Evolutionary conservation across 2,888 invertebrate genomes (phyloP).

Genomic region (Rhagophthalmus giganteus): DNA sequence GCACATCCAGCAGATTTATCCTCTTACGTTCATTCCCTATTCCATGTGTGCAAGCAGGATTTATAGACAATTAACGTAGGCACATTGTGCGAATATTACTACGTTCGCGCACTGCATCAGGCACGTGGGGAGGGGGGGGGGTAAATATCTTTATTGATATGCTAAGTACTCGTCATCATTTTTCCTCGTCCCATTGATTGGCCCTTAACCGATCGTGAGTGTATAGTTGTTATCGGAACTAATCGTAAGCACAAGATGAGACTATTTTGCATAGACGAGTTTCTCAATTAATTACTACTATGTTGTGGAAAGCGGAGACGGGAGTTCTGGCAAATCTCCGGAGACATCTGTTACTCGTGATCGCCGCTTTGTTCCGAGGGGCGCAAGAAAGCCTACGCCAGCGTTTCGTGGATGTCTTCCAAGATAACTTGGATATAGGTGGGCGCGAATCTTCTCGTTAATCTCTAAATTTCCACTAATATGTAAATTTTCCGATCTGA

Average conservation of each 20-base stretch:
- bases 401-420: conserved; percentile 20
- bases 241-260: conserved; percentile 20
- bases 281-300: conserved; percentile 35
- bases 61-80: conserved; percentile 40
- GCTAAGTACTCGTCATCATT: not conserved
- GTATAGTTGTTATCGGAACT: conserved; percentile 31
- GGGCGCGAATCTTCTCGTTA: conserved; percentile 15
- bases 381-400: conserved; percentile 20
- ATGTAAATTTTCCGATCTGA: not conserved
- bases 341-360: conserved; percentile 39
- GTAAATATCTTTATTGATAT: not conserved
- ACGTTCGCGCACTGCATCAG: conserved; percentile 8
- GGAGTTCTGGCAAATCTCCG: conserved; percentile 34
- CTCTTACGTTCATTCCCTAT: conserved; percentile 19
- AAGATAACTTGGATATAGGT: conserved; percentile 17
- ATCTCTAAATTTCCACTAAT: conserved; percentile 6
- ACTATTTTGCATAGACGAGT: conserved; percentile 31
- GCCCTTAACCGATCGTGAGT: conserved; percentile 22
- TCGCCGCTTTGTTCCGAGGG: conserved; percentile 31
- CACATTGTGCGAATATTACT: conserved; percentile 30
- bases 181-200: conserved; percentile 23
- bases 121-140: not conserved
- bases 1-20: conserved; percentile 32
- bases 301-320: conserved; percentile 32
- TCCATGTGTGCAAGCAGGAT: conserved; percentile 30